Base-by-base conservation (phyloP, 2,888 invertebrate species). In the Steinernema hermaphroditum region DNA sequence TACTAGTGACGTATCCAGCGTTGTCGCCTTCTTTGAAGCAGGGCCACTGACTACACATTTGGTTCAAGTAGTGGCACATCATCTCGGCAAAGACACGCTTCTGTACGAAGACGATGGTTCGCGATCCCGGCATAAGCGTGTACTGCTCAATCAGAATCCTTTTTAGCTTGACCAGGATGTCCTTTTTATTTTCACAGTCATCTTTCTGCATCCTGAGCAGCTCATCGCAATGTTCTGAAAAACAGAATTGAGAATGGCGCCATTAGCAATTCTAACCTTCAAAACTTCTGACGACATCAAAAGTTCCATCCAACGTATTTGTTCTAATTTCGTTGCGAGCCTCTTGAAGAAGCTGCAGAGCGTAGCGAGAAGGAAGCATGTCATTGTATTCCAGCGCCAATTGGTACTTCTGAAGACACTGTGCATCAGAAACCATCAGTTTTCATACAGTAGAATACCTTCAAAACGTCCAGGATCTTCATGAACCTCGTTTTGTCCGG, bases 301-400 rank as follows among this genome's bases (percentile, higher is more conserved):
- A 27, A 27, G 54, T 54, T 16, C 34, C 68, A 6, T 34, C 34
- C 19, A 34, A 34, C 6, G 24, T 29, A 41, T 68, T 16, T n/a
- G n/a, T n/a, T n/a, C n/a, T n/a, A n/a, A n/a, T n/a, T n/a, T n/a
- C n/a, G n/a, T n/a, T n/a, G n/a, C n/a, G n/a, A n/a, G n/a, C n/a
- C n/a, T n/a, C n/a, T n/a, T n/a, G n/a, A n/a, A n/a, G n/a, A n/a
- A n/a, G n/a, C n/a, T n/a, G n/a, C n/a, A n/a, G n/a, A n/a, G n/a
- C n/a, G n/a, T n/a, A n/a, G n/a, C n/a, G n/a, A n/a, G n/a, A n/a
- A n/a, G n/a, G n/a, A n/a, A n/a, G n/a, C n/a, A n/a, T n/a, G n/a
- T n/a, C n/a, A n/a, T 68, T 68, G 68, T 41, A 68, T 34, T 68
- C 68, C 68, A 68, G 16, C 27, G 68, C 34, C 19, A 41, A 34